These are phyloP conservation scores for Ormyrus pomaceus DNA, from an alignment of 2,888 invertebrate species.

Conservation along the genomic window DNA sequence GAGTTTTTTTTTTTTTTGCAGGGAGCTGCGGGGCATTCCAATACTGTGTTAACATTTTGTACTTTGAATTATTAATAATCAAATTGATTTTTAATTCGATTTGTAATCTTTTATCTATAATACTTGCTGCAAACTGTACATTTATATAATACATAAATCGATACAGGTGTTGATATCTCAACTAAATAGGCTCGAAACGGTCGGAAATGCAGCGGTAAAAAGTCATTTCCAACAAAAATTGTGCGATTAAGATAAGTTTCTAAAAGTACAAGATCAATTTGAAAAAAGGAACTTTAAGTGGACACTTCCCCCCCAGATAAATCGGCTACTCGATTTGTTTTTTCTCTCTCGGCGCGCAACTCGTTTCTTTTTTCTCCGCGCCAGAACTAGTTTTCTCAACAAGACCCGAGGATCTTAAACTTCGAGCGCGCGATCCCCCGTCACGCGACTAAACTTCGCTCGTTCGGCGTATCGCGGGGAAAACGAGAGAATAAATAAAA, in stretches of 20 bases:
- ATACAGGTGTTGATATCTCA: background rate
- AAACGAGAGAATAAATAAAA: slow-evolving; percentile 8
- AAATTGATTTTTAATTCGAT: too few relatives aligned
- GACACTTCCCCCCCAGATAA: background rate
- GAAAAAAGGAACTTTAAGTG: background rate
- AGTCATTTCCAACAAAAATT: too few relatives aligned
- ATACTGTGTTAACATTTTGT: too few relatives aligned
- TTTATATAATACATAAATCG: background rate
- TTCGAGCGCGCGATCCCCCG: background rate
- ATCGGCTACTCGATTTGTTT: background rate
- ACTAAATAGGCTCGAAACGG: too few relatives aligned
- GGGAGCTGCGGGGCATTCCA: too few relatives aligned
- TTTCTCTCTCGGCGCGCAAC: background rate
- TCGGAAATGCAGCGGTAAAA: too few relatives aligned
- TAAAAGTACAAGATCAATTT: background rate
- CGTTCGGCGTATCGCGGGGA: slow-evolving; percentile 1
- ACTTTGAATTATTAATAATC: too few relatives aligned
- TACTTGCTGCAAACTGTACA: too few relatives aligned
- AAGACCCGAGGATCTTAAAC: background rate
- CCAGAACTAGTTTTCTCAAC: slow-evolving; percentile 31
- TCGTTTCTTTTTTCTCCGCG: background rate
- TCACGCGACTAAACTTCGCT: background rate
- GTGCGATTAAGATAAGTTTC: too few relatives aligned
- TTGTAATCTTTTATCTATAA: too few relatives aligned
- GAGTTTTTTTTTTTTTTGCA: too few relatives aligned